Percentiles rank a stretch among this genome's conserved stretches.
phyloP scores from a whole-genome alignment of 2,888 invertebrate genomes.

The Coelopa pilipes region DNA sequence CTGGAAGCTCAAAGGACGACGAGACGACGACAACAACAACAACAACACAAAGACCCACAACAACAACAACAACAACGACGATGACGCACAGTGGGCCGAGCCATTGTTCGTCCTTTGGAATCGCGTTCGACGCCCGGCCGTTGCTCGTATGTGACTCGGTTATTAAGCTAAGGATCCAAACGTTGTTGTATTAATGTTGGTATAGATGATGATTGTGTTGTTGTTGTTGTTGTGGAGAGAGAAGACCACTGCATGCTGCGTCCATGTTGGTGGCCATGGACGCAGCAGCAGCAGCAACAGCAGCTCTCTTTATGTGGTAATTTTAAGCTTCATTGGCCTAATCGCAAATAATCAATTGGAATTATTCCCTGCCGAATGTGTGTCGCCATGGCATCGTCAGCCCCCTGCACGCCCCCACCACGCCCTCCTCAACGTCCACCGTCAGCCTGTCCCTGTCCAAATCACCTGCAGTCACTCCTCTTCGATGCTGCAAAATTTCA shows the following conservation, averaged over 20 bases:
- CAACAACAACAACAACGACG: neutral
- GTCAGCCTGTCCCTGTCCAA: neutral
- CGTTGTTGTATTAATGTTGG: neutral
- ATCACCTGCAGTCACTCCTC: neutral
- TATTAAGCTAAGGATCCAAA: neutral
- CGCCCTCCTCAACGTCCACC: neutral
- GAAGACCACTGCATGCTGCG: neutral
- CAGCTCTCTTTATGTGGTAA: constrained; percentile 38
- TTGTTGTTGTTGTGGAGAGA: neutral
- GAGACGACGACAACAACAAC: neutral
- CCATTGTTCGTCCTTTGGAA: neutral
- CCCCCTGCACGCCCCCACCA: neutral
- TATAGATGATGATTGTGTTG: neutral
- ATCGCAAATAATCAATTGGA: constrained; percentile 41
- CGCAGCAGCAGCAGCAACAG: constrained; percentile 18
- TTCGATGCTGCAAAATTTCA: constrained; percentile 21
- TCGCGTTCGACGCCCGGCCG: neutral
- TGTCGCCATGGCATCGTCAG: constrained; percentile 17
- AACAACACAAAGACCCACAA: neutral
- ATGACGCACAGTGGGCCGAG: too few relatives aligned
- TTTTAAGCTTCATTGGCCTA: constrained; percentile 42
- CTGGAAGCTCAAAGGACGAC: neutral
- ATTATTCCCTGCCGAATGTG: constrained; percentile 15
- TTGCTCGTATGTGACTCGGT: constrained; percentile 8
- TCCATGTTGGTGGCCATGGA: neutral